A percentile compares a stretch with the other conserved stretches of the same genome.
These are phyloP conservation scores for Protonemura montana DNA, from an alignment of 2,888 invertebrate species.

Conservation along the genomic window DNA sequence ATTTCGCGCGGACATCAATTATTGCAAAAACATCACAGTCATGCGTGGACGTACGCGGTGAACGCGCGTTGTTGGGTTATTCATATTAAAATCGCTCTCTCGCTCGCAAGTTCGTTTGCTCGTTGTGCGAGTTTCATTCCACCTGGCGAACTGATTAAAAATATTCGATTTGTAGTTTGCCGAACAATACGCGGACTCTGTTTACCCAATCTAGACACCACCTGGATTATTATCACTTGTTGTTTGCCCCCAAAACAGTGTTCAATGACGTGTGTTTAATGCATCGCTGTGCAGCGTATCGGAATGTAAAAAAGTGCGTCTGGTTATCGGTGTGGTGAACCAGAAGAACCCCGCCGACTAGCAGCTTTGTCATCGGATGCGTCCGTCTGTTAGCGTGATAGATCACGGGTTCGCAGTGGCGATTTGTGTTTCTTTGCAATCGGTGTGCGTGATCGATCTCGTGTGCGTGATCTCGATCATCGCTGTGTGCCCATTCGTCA, in stretches of 20 bases:
- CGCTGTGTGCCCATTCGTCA: background rate
- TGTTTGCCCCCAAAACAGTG: background rate
- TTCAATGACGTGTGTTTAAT: background rate
- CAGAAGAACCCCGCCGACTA: background rate
- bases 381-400: background rate
- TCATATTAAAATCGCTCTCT: background rate
- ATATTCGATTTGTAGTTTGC: background rate
- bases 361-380: background rate
- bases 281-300: background rate
- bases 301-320: background rate
- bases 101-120: background rate
- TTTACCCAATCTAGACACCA: background rate
- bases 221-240: background rate
- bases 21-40: background rate
- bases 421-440: constrained; percentile 14
- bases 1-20: background rate
- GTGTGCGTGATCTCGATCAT: background rate
- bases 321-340: background rate
- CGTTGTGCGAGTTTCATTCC: background rate
- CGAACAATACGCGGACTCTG: background rate
- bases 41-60: background rate
- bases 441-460: background rate
- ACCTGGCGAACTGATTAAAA: background rate
- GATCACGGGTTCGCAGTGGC: background rate
- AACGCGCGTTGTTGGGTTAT: background rate